phyloP scores from a whole-genome alignment of 2,797 vertebrate species.

The Dallia pectoralis region DNA sequence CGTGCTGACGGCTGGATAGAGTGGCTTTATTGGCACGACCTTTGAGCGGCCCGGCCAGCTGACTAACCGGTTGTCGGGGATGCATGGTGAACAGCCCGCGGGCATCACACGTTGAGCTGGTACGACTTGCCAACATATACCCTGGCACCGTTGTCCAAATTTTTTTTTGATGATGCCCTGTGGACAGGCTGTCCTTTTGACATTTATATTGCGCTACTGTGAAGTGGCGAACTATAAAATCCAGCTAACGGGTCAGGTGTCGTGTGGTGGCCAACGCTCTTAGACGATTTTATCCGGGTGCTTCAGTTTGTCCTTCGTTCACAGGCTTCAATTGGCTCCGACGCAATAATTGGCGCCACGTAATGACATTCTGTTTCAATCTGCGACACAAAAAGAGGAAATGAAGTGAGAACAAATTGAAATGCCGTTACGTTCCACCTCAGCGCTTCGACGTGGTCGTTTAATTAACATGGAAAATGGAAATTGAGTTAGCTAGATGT shows the following conservation, averaged over 20 bases:
- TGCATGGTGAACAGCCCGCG: constrained; percentile 46
- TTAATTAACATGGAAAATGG: constrained; percentile 25
- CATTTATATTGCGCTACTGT: background rate
- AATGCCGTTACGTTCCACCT: constrained; percentile 49
- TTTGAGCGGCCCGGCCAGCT: constrained; percentile 45
- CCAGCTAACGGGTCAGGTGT: no score
- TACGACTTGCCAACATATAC: background rate
- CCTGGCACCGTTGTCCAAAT: background rate
- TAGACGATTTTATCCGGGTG: no score
- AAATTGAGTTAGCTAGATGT: constrained; percentile 42
- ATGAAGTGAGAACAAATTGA: constrained; percentile 33
- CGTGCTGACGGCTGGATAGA: constrained; percentile 3
- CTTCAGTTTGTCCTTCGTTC: background rate
- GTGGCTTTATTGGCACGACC: constrained; percentile 58
- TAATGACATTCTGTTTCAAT: constrained; percentile 26
- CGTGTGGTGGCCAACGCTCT: no score
- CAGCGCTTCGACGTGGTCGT: constrained; percentile 23
- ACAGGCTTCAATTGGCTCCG: constrained; percentile 31
- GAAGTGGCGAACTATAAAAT: background rate
- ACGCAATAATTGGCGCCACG: constrained; percentile 19
- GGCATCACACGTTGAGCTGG: background rate
- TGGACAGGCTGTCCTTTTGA: background rate
- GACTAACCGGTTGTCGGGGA: constrained; percentile 42
- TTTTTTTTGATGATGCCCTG: background rate
- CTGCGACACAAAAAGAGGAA: constrained; percentile 40